Conservation (phyloP, 2,113 vertebrate genomes). For the Nothoprocta perdicaria region DNA sequence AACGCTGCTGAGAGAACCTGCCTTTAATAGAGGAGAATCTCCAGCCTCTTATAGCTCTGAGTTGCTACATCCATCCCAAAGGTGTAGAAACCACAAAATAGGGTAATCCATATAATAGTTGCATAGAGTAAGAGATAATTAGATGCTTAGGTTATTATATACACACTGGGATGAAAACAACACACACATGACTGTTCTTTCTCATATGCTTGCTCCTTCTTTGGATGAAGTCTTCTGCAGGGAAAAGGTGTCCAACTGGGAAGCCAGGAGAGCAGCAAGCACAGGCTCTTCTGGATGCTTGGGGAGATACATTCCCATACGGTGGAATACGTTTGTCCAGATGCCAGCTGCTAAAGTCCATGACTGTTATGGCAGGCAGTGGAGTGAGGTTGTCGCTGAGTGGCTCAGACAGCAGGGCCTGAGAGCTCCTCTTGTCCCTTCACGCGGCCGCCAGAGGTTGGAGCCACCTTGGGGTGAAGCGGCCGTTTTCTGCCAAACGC, state of each 20-base stretch:
- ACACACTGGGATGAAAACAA: neutral
- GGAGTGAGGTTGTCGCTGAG: neutral
- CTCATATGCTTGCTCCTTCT: neutral
- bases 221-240: neutral
- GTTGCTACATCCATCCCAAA: neutral
- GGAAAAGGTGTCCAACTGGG: neutral
- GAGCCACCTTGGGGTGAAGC: neutral
- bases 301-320: neutral
- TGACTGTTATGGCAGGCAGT: neutral
- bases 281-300: neutral
- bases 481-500: neutral
- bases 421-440: neutral
- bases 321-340: neutral
- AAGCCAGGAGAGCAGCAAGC: neutral
- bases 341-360: neutral
- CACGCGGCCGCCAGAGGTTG: accelerated
- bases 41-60: neutral
- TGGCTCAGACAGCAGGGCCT: neutral
- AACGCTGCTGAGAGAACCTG: neutral
- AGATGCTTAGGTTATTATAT: neutral
- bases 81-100: neutral
- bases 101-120: neutral
- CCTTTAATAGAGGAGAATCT: neutral
- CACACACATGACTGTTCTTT: accelerated
- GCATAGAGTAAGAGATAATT: neutral